Base-by-base conservation (phyloP, 2,888 invertebrate species). In the Drosophila sordidula region DNA sequence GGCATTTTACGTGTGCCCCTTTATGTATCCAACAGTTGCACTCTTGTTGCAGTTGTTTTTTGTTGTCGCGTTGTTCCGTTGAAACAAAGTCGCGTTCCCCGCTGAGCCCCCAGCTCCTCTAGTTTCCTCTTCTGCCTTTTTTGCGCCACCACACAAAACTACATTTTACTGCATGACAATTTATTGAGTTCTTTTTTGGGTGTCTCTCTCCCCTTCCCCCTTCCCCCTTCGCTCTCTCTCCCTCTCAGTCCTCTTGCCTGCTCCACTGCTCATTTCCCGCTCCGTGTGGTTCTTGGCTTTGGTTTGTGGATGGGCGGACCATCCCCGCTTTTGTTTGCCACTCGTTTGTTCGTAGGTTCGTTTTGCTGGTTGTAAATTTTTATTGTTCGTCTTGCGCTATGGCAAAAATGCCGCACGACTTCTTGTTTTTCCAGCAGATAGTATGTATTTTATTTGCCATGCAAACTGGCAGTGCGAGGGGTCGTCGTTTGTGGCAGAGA, bases 91-190 rank as follows among this genome's bases (percentile, higher is more conserved):
- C 83, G 77, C 69, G 73, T 55, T 55, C 65, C 64, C 68, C 49
- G 41, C 52, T 55, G 29, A 9, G 8, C 9, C 29, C 29, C 29
- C 8, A 29, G 9, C 29, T 29, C 29, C 12, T 34, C 12, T 34
- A 4, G 34, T 12, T 34, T 34, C 34, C 52, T 49, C 39, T 42
- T 62, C 70, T 54, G 39, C 22, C 50, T 63, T 51, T 63, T 73
- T 78, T 67, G 73, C 47, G 55, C 46, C 45, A 70, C 64, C 62
- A 63, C 70, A 66, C 42, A 70, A 77, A 74, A 83, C 84, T 78
- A 80, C 89, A 85, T 85, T 87, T 89, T 89, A 88, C 84, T 85
- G 89, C 89, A 89, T 89, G 89, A 89, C 87, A 87, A 86, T 86
- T 86, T 86, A 89, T 86, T 86, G 85, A 86, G 89, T 86, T 86